These are phyloP conservation scores for Chrysaora quinquecirrha DNA, from an alignment of 30 jellyfish, hydroid and myxozoan species.

Conservation along the genomic window DNA sequence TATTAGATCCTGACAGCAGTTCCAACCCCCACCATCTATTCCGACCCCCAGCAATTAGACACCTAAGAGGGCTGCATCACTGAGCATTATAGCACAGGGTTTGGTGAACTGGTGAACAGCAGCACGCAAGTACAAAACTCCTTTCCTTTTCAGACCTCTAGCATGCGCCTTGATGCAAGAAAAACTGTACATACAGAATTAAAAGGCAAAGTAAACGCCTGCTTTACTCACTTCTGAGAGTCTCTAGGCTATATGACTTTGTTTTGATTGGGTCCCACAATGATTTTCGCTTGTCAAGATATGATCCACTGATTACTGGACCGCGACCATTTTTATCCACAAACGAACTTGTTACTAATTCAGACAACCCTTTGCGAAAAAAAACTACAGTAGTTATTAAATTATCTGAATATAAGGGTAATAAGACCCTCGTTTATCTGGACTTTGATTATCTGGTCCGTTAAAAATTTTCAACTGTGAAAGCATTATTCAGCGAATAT, in stretches of 20 bases:
- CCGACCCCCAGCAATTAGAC: too few species aligned
- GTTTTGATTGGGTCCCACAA: conserved; percentile 44
- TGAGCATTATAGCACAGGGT: too few species aligned
- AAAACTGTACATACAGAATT: neutral
- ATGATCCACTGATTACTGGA: conserved; percentile 69
- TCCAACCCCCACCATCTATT: too few species aligned
- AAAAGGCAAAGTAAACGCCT: neutral
- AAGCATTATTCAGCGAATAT: too few species aligned
- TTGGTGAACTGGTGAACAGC: too few species aligned
- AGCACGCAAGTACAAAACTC: too few species aligned
- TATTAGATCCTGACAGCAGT: too few species aligned
- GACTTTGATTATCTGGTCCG: too few species aligned
- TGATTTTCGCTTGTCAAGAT: conserved; percentile 4
- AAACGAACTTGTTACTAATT: conserved; percentile 53
- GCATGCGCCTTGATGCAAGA: neutral
- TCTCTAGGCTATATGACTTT: conserved; percentile 19
- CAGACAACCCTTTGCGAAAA: conserved; percentile 19
- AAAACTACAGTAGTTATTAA: too few species aligned
- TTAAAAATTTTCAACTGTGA: too few species aligned
- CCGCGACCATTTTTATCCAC: conserved; percentile 53
- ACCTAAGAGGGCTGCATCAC: too few species aligned
- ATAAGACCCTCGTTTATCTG: neutral
- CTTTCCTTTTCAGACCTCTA: neutral
- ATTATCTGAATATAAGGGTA: too few species aligned
- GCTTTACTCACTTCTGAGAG: conserved; percentile 39